These are phyloP conservation scores for Camarhynchus parvulus DNA, from an alignment of 2,113 vertebrate species.

Conservation along the genomic window DNA sequence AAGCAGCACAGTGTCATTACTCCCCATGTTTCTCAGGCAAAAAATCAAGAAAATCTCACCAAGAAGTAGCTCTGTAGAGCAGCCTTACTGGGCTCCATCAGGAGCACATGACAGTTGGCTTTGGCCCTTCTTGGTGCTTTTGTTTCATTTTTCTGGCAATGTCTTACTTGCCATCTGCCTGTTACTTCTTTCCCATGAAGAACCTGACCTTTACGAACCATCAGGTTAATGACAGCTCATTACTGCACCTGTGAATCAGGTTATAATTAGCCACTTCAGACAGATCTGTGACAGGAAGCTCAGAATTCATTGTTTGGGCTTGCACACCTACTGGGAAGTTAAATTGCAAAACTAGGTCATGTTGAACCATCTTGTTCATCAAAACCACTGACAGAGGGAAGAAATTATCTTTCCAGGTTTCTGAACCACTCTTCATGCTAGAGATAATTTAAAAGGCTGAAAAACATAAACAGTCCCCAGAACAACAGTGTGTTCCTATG, in stretches of 20 bases:
- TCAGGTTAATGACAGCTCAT: conserved; percentile 61
- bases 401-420: background rate
- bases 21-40: background rate
- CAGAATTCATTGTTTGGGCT: conserved; percentile 15
- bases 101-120: background rate
- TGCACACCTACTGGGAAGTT: conserved; percentile 1
- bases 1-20: background rate
- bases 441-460: background rate
- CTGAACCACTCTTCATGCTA: background rate
- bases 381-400: background rate
- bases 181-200: conserved; percentile 17
- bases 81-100: background rate
- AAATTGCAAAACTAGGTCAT: conserved; percentile 10
- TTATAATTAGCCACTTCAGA: conserved; percentile 54
- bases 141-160: background rate
- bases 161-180: conserved; percentile 44
- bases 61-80: background rate
- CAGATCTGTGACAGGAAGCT: conserved; percentile 24
- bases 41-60: background rate
- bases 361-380: background rate
- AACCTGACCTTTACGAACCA: conserved; percentile 45
- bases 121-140: background rate
- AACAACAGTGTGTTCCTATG: background rate
- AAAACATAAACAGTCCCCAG: background rate
- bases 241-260: conserved; percentile 42